phyloP scores from a whole-genome alignment of 2,113 vertebrate species.

The Tychaedon coryphoeus region DNA sequence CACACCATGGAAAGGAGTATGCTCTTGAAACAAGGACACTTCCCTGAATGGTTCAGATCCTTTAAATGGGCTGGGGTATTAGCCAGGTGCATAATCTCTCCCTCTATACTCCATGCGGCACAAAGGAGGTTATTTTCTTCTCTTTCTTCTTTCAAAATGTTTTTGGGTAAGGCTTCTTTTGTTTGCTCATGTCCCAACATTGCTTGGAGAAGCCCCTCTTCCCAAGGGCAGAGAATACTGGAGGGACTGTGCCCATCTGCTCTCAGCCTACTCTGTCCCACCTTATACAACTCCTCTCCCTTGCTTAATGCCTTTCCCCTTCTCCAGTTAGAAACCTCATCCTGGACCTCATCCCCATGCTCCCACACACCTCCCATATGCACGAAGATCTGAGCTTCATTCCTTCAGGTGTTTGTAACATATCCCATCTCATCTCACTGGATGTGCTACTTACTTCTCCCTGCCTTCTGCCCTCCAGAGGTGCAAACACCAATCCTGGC shows the following conservation, averaged over 20 bases:
- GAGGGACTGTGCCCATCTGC: neutral
- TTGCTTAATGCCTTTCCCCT: neutral
- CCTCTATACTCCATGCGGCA: too few species aligned
- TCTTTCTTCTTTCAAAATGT: neutral
- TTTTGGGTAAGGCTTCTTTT: neutral
- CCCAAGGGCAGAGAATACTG: neutral
- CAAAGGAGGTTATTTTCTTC: neutral
- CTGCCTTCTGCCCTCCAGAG: neutral
- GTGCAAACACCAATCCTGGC: neutral
- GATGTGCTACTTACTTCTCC: neutral
- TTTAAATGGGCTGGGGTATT: neutral
- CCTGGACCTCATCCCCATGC: neutral
- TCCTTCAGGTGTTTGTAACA: neutral
- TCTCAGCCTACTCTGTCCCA: neutral
- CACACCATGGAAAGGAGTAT: neutral
- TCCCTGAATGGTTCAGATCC: neutral
- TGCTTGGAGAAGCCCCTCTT: neutral
- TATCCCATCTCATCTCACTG: neutral
- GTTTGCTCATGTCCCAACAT: neutral
- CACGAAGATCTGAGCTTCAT: neutral
- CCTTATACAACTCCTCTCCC: neutral
- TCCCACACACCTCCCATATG: neutral
- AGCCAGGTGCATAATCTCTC: neutral
- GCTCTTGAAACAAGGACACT: neutral
- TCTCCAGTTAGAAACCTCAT: neutral